Base-by-base conservation (phyloP, 2,888 invertebrate species). In the Xylocampa areola region DNA sequence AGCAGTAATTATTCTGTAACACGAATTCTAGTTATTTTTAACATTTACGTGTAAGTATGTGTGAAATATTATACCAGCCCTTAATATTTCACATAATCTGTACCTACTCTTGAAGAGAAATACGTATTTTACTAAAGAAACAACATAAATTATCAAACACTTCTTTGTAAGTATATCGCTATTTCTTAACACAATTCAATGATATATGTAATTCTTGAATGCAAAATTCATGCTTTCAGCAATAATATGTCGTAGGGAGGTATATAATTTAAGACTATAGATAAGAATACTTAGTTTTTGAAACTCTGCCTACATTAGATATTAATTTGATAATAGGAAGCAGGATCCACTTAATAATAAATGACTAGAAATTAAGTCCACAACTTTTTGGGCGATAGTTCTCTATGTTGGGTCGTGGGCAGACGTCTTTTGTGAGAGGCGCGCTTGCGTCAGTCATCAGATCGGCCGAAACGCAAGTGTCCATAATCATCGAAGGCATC, bases 401-500 rank as follows among this genome's bases (percentile, higher is more conserved):
- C 59, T 65, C 54, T 70, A 54, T 68, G 51, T 39, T 70, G 50
- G 37, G 43, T 51, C 14, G 52, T 45, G 30, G 68, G 53, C 43
- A 50, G 62, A 14, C 71, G 67, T 73, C 76, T 73, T 51, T 62
- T 68, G 49, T 64, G 66, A 58, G 79, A 17, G 30, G 50, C 45
- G 50, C 45, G 73, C 55, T 68, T 64, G 60, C 71, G 91, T 92
- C 91, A 92, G 78, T 91, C 90, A 25, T 93, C 94, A 51, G 95
- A 95, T 61, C 96, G 93, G 8, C 97, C 97, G 76, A 96, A 97
- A 61, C 97, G 89, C 90, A 96, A 94, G 76, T 96, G 96, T 1
- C 97, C 97, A 73, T 97, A 97, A 80, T 97, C 97, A 68, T 97
- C 96, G 69, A 96, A 96, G 14, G 95, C 92, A 57, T 96, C 96